Evolutionary conservation across 2,113 vertebrate species (phyloP), one percentile per base, ranked within the genome.

Genomic region (Nettapus auritus): DNA sequence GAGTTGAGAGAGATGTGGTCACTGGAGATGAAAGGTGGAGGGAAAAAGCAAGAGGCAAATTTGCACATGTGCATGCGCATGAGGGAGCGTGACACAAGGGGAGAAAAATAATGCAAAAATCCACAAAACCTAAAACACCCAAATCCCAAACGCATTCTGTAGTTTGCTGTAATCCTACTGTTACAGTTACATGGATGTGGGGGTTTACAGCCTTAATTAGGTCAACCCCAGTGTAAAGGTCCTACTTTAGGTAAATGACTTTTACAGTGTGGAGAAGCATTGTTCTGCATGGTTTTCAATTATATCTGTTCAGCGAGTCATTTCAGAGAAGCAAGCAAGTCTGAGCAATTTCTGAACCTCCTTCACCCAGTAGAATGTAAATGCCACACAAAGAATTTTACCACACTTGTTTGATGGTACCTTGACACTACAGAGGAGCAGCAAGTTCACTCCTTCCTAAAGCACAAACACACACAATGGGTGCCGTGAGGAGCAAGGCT

Each of bases 381-480:
- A 36, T 67, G 28, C 86, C 48, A 29, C n/a, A 63, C 26, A 52
- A 77, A 75, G 38, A 63, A 38, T 78, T 95, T 81, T 46, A 67
- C 42, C 55, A 34, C 33, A 5, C 20, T 82, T 53, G 23, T 33
- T 82, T 82, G 79, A 62, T 29, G 59, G 60, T n/a, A 33, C 56
- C 36, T 34, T 77, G 63, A 44, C 82, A 69, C 67, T 23, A 29
- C 36, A 77, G 25, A 73, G 80, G 64, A 71, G 8, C 68, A 88
- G 55, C 60, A 34, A 73, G 71, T 74, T 89, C 50, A 31, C 14
- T 73, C 48, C 66, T 79, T 68, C 11, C 2, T n/a, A 82, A 84
- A 89, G 52, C 0, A 0, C 50, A 68, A 44, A 20, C 1, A 1
- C 13, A n/a, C 6, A 10, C 33, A 86, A 80, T 1, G 0, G 6